Base-by-base conservation (phyloP, 2,888 invertebrate species). In the Lasioglossum figueresi region DNA sequence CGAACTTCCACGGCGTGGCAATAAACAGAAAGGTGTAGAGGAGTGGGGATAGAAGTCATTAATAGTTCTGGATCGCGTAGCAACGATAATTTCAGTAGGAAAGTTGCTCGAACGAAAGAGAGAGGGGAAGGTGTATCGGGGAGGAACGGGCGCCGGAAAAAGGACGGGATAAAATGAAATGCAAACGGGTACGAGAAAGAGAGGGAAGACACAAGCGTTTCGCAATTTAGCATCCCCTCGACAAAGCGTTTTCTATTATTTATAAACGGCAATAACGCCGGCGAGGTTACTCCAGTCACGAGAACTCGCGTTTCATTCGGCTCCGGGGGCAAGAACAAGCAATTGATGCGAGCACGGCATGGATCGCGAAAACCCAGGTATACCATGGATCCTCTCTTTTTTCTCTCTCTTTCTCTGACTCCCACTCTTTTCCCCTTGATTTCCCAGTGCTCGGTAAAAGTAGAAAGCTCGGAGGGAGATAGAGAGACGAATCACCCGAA, bases 181-280 rank as follows among this genome's bases (percentile, higher is more conserved):
- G 16, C 5, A 45, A 45, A 45, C 5, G 16, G 45, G 45, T 16
- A 45, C 16, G n/a, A 8, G 31, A 8, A 31, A 63, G 19, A 31
- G 63, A 37, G 5, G 43, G 48, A 43, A n/a, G 73, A 31, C 63
- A 71, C 73, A 59, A 72, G 70, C 48, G 37, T 63, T 56, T 66
- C 71, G 76, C 89, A 88, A 90, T 91, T 90, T 90, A 91, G 86
- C 80, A 82, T 82, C 59, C 79, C 75, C 75, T 78, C 82, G 87
- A 89, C 88, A 85, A 88, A 87, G 79, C 85, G 12, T 37, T 81
- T 56, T 31, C 37, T 34, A 59, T 19, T 82, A 82, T 82, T 59
- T 63, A 70, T 52, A 56, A 63, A 59, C 59, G 31, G 23, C 40
- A 27, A 68, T 34, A 34, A 40, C 68, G 70, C 70, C 48, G 48